These are phyloP conservation scores for Rhamphomyia laevipes DNA, from an alignment of 2,888 invertebrate genomes.

Conservation along the genomic window DNA sequence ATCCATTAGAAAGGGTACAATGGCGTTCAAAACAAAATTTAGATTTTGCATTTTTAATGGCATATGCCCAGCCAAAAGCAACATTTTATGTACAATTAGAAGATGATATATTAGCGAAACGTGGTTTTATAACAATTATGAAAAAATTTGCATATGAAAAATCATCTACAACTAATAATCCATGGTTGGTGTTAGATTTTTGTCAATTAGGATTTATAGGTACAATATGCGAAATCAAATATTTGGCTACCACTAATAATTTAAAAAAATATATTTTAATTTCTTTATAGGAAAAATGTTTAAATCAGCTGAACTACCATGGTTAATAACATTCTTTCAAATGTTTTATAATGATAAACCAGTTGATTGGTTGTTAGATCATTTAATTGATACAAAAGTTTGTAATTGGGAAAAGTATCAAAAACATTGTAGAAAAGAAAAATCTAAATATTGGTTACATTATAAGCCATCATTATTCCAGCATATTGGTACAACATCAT, in stretches of 20 bases:
- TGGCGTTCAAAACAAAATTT: conserved; percentile 95
- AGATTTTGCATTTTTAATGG: conserved; percentile 89
- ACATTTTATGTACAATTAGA: conserved; percentile 87
- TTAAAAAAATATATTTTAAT: too few relatives aligned
- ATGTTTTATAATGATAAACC: conserved; percentile 95
- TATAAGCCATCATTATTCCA: conserved; percentile 88
- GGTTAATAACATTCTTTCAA: conserved; percentile 82
- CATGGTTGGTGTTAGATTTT: conserved; percentile 89
- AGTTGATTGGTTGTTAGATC: conserved; percentile 91
- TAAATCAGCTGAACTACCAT: conserved; percentile 72
- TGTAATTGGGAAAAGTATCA: conserved; percentile 73
- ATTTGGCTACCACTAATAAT: too few relatives aligned
- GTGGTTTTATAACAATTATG: conserved; percentile 73
- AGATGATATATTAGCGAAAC: conserved; percentile 84
- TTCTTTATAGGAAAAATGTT: conserved; percentile 85
- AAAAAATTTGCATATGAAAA: conserved; percentile 70
- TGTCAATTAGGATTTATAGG: conserved; percentile 92
- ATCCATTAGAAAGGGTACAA: conserved; percentile 68
- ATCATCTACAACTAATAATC: conserved; percentile 50
- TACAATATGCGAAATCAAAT: too few relatives aligned
- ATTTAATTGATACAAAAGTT: conserved; percentile 78
- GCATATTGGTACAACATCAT: conserved; percentile 91
- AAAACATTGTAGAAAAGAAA: conserved; percentile 72
- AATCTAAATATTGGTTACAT: conserved; percentile 67
- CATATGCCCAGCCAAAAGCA: conserved; percentile 78